Evolutionary conservation across 1,140 invertebrate species (phyloP), one percentile per base, ranked within the genome.

Genomic region (Scylla paramamosain): DNA sequence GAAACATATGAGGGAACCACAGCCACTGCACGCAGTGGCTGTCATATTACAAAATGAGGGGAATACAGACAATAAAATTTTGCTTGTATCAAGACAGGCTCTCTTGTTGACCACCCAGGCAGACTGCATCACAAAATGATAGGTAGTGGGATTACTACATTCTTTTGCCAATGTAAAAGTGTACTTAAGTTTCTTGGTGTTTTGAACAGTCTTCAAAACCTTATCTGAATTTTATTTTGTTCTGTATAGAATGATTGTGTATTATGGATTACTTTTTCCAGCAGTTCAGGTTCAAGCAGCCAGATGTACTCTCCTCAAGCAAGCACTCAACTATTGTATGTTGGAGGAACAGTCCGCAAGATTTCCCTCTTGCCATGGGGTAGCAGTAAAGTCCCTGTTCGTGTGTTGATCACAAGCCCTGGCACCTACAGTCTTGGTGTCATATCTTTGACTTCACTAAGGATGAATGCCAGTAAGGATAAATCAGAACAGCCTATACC

Each of bases 281-380:
- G 94, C 29, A 46, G 8, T 95, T 82, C 83, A 16, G 67, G 83
- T 67, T 39, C 46, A 28, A 95, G 94, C 59, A 92, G 52, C 32
- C 94, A 95, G 14, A 92, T 95, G 84, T 95, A 95, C 91, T 93
- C 94, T 2, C 94, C 94, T 14, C 94, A 95, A 45, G 91, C 94
- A 8, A 92, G 83, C 29, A 95, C 94, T 45, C 84, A 92, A 29
- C 48, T 95, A 46, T 29, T 95, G 46, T 95, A 95, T 77, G 94
- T 95, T 16, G 94, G 94, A 77, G 94, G 94, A 87, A 93, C 91
- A 28, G 84, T 93, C 10, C 91, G 94, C 20, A 92, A 92, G 91
- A 67, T 92, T 39, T 46, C 28, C 16, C 90, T 95, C 31, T 29
- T 31, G 45, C 94, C 94, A 14, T 95, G 94, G 94, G 94, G 82